phyloP scores from a whole-genome alignment of 2,797 vertebrate genomes.

The Dallia pectoralis region DNA sequence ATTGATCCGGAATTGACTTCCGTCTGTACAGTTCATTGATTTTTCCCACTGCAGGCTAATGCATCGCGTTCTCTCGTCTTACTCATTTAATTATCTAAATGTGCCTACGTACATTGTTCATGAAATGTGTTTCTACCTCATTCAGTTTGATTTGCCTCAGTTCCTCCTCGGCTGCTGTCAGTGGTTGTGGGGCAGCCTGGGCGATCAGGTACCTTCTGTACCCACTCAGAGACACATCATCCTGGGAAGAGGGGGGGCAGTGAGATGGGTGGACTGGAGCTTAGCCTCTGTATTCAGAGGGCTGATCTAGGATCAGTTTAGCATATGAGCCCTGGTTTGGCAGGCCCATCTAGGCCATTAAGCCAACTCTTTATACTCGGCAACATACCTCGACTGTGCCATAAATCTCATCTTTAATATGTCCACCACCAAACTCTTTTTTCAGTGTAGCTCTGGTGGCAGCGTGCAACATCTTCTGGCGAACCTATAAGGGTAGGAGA shows the following conservation, averaged over 20 bases:
- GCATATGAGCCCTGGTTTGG: neutral
- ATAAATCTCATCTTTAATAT: constrained; percentile 89
- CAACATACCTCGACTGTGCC: constrained; percentile 78
- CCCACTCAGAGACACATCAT: constrained; percentile 82
- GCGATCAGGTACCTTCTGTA: constrained; percentile 82
- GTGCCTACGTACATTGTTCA: too few species aligned
- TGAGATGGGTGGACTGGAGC: constrained; percentile 15
- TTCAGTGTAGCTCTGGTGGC: constrained; percentile 86
- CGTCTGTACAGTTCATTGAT: too few species aligned
- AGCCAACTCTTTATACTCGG: neutral
- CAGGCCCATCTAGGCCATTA: neutral
- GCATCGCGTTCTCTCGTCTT: too few species aligned
- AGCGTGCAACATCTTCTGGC: constrained; percentile 89
- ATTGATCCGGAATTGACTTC: too few species aligned
- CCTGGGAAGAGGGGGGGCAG: constrained; percentile 61
- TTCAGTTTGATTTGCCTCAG: constrained; percentile 85
- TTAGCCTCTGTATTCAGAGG: neutral
- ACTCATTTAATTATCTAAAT: too few species aligned
- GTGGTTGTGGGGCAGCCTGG: constrained; percentile 78
- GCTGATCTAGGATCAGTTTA: neutral
- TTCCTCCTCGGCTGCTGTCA: constrained; percentile 87
- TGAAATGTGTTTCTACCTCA: constrained; percentile 72
- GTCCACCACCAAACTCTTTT: constrained; percentile 87
- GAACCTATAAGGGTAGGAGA: constrained; percentile 67
- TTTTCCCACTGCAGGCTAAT: too few species aligned